Base-by-base conservation (phyloP, 2,888 invertebrate species). In the Xanthia icteritia region DNA sequence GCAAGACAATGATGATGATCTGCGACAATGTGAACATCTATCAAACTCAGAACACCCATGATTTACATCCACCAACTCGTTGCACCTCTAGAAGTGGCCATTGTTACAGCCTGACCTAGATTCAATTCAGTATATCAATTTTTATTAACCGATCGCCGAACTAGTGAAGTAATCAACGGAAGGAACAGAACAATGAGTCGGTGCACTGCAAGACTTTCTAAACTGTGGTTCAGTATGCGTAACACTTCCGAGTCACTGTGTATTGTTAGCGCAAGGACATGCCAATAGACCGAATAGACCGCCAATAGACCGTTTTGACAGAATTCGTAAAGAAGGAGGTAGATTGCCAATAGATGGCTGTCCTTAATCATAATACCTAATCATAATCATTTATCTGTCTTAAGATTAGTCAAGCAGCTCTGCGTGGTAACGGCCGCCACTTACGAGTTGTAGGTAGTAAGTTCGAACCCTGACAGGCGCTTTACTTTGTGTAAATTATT, bases 191-290 rank as follows among this genome's bases (percentile, higher is more conserved):
- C 85, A 83, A 84, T 83, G 63, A 63, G 58, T 48, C 73, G 76
- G 85, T 65, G 76, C 81, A 84, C 66, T 66, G 69, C 72, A 66
- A 63, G 63, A 84, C 83, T 83, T 83, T 83, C 85, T 83, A 83
- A 83, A 84, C 58, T 76, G 81, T 66, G 54, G 69, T 27, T 48
- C 48, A 81, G 67, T 64, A 61, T 54, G 84, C 75, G 82, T 82
- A 75, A 84, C 81, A 84, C 51, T 82, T 82, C 84, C 61, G 81
- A 80, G 71, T 72, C 56, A 58, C 65, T 75, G 45, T 17, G 23
- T 66, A 84, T 80, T 75, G 71, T 65, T 69, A 17, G 60, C 73
- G 64, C 79, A 82, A 82, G 82, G 82, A 74, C 84, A 42, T 56
- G 60, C 1, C 42, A 69, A 15, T 48, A 6, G 23, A 45, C 6